Evolutionary conservation across 2,797 vertebrate genomes (phyloP), one percentile per base, ranked within the genome.

Genomic region (Paratrypauchen microcephalus): DNA sequence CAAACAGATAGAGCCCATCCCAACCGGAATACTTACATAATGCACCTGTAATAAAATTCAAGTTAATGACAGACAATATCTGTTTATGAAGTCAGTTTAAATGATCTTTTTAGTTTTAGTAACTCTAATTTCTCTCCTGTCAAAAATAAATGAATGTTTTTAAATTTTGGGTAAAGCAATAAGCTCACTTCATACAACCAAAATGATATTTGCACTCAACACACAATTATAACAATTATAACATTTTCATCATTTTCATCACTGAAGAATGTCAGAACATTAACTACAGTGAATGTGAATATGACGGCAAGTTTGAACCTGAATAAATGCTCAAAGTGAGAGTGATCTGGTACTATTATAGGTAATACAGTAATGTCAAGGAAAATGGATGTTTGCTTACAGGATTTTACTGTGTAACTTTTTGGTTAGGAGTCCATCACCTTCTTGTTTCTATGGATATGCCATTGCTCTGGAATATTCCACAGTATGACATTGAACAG

Each of bases 101-200:
- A 55, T 16, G 16, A n/a, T 50, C 18, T 23, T 11, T 28, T 57
- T 28, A 16, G 23, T 16, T 18, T 5, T 18, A 57, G 24, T 57
- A 18, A 61, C 41, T 39, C 19, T 39, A 15, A 39, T 21, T 23
- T 61, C 9, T 39, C 59, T 61, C 36, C 32, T 41, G 59, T 61
- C 59, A 61, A 61, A 61, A 41, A 39, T 39, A 11, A 36, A 39
- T 61, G 59, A 61, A 61, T 12, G 59, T 21, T 41, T 61, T 39
- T 21, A 4, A 41, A 23, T 21, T 39, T n/a, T 61, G 13, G 32
- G n/a, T 21, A n/a, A 60, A 41, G 59, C 59, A 61, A 61, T 39
- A 61, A 61, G 32, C 12, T 61, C 18, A 23, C 19, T 61, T 39
- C 59, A 6, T 61, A 36, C 19, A 39, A 36, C 59, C 19, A 61